A percentile compares a stretch with the other conserved stretches of the same genome.
These are phyloP conservation scores for Spicauda simplicius DNA, from an alignment of 2,888 invertebrate genomes.

Conservation along the genomic window DNA sequence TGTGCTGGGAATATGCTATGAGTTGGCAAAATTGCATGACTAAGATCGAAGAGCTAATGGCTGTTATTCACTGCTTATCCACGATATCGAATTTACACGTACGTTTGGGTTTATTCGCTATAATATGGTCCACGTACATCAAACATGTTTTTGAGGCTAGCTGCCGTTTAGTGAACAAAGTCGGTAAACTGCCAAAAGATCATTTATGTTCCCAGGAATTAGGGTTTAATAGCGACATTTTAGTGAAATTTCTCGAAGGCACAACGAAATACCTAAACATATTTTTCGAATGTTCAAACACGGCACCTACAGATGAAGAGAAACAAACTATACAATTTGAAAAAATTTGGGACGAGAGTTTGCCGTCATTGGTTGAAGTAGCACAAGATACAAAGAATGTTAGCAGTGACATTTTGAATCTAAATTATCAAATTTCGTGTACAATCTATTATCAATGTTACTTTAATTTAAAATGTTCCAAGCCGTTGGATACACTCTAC, in stretches of 20 bases:
- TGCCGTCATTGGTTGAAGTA: constrained; percentile 89
- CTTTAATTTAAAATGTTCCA: constrained; percentile 90
- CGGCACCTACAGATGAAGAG: constrained; percentile 61
- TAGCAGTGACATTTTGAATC: constrained; percentile 90
- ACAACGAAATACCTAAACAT: constrained; percentile 76
- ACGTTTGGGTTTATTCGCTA: constrained; percentile 91
- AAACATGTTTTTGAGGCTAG: constrained; percentile 91
- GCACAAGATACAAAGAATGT: constrained; percentile 91
- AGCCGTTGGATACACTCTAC: constrained; percentile 90
- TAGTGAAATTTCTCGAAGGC: constrained; percentile 78
- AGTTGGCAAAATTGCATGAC: constrained; percentile 93
- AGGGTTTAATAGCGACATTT: constrained; percentile 87
- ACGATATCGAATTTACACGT: constrained; percentile 87
- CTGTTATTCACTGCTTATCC: constrained; percentile 89
- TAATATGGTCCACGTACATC: constrained; percentile 96
- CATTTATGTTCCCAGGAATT: constrained; percentile 91
- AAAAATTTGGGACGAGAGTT: constrained; percentile 88
- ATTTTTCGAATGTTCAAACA: constrained; percentile 70
- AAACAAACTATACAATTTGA: constrained; percentile 81
- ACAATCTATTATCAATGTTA: constrained; percentile 91
- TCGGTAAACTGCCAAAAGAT: constrained; percentile 94
- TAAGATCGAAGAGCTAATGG: constrained; percentile 87
- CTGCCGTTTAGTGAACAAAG: constrained; percentile 91
- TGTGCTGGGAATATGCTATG: constrained; percentile 96
- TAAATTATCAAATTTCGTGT: constrained; percentile 92